Evolutionary conservation across 2,797 vertebrate genomes (phyloP).

Genomic region (Brachyalestes nurse): DNA sequence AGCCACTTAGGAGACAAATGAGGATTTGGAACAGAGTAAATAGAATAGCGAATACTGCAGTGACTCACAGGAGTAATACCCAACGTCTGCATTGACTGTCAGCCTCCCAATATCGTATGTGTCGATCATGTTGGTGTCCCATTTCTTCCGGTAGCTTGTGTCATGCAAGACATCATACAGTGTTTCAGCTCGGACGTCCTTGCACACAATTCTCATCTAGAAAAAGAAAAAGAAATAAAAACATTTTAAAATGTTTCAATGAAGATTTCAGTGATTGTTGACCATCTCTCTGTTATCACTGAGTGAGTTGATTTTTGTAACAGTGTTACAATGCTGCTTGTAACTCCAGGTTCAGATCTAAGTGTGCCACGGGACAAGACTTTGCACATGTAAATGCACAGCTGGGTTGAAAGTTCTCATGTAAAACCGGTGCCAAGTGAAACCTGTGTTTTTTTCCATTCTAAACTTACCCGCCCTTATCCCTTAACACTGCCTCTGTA

Average conservation of each 20-base stretch:
- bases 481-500: slow-evolving; percentile 42
- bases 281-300: background rate
- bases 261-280: slow-evolving; percentile 32
- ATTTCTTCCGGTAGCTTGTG: slow-evolving; percentile 83
- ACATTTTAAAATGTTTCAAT: background rate
- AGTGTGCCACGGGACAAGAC: background rate
- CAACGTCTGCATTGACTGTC: slow-evolving; percentile 84
- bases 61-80: slow-evolving; percentile 86
- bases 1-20: background rate
- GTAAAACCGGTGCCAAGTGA: slow-evolving; percentile 32
- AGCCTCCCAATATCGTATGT: slow-evolving; percentile 86
- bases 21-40: slow-evolving; percentile 7
- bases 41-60: background rate
- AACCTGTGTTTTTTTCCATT: slow-evolving; percentile 49
- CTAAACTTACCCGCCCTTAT: slow-evolving; percentile 42
- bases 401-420: slow-evolving; percentile 19
- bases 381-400: background rate
- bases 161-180: slow-evolving; percentile 86
- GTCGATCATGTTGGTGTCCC: slow-evolving; percentile 88
- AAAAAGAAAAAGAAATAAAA: slow-evolving; percentile 14
- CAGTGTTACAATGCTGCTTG: background rate
- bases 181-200: slow-evolving; percentile 80
- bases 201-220: slow-evolving; percentile 86
- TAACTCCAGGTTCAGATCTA: background rate
- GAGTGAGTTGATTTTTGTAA: no score